Evolutionary conservation across 2,113 vertebrate genomes (phyloP).

Genomic region (Microtus montanus): DNA sequence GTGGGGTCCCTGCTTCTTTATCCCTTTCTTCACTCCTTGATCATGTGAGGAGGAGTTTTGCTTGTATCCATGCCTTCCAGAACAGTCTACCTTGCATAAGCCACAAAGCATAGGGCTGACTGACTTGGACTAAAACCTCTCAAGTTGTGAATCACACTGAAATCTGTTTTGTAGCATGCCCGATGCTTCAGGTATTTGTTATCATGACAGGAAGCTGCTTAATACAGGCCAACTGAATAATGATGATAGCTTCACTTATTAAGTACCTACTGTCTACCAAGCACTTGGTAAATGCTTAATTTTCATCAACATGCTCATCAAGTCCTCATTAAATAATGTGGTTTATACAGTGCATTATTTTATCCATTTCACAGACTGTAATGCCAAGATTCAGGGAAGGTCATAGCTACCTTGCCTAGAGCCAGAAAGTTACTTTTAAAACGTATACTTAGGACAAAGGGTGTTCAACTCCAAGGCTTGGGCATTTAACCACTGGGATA

Average conservation of each 20-base stretch:
- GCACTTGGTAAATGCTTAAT: not conserved
- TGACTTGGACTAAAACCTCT: not conserved
- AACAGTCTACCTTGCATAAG: not conserved
- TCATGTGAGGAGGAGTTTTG: not conserved
- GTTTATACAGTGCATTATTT: not conserved
- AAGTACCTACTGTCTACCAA: not conserved
- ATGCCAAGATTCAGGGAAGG: conserved; percentile 26
- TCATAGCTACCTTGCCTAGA: not conserved
- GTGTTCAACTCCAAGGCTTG: not conserved
- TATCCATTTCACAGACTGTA: not conserved
- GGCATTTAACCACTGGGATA: not conserved
- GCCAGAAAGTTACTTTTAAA: not conserved
- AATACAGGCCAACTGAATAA: not conserved
- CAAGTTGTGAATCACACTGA: not conserved
- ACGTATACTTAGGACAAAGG: not conserved
- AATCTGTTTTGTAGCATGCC: not conserved
- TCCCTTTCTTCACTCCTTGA: not conserved
- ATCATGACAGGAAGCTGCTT: not conserved
- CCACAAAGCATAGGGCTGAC: not conserved
- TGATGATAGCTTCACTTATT: not conserved
- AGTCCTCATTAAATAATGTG: not conserved
- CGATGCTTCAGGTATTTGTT: not conserved
- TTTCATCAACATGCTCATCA: not conserved
- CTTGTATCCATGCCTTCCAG: not conserved
- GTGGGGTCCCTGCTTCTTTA: not conserved